Evolutionary conservation across 2,113 vertebrate genomes (phyloP), one percentile per base, ranked within the genome.

Genomic region (Alexandromys fortis): DNA sequence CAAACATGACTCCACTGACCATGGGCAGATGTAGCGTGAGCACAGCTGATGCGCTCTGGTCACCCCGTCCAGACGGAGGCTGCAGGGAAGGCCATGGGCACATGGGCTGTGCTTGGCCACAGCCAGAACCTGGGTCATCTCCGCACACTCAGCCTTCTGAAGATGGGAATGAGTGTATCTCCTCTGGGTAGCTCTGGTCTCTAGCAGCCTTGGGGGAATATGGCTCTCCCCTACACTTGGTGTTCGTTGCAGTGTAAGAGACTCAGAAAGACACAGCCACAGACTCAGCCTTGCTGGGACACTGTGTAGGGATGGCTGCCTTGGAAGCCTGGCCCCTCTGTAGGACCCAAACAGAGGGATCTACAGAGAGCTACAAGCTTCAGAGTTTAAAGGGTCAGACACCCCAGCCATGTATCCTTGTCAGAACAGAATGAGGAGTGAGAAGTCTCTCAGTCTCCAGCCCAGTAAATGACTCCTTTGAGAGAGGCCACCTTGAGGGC

Each of bases 161-260:
- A 9, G 13, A 10, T 0, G 0, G 67, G 38, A 22, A 26, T 2
- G 3, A 82, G 22, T 0, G 1, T 30, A 35, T 82, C 67, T 42
- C 30, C 30, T 89, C 30, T 86, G 47, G 30, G 12, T 52, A 13
- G 10, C 49, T 63, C 35, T 4, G 7, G 55, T 14, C 35, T 52
- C 75, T 2, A 6, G 30, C 30, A 8, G 22, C 86, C 33, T 38
- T 1, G 21, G 75, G 22, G 58, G 75, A 38, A 21, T 4, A 2
- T 13, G 16, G 21, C 2, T 7, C 0, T 42, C 3, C 2, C 12
- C 49, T 45, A 45, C 10, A 14, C 0, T 0, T n/a, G 9, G 28
- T 89, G 73, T 70, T 17, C 38, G 28, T 14, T 17, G 5, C 3
- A 7, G 3, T 1, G 3, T 0, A 14, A 30, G 47, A 72, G 21